Base-by-base conservation (phyloP, 1,140 invertebrate species). In the Platyscapa corneri region DNA sequence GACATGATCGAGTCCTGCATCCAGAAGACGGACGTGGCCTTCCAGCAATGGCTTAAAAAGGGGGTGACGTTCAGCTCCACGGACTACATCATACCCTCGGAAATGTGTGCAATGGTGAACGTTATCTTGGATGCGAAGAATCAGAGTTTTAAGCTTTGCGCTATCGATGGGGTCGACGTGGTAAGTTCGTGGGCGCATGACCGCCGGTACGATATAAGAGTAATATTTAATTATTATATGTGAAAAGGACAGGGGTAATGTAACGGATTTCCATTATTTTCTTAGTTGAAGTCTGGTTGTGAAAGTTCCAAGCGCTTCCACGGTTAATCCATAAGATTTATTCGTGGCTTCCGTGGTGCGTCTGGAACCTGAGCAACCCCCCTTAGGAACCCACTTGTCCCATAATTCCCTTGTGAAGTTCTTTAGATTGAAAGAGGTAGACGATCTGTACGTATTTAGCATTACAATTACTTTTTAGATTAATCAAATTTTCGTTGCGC, bases 1-100 rank as follows among this genome's bases (percentile, higher is more conserved):
- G 99, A 99, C 93, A 99, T 99, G 98, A 99, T 99, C 90, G 99
- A 99, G 92, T 98, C 98, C 12, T 99, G 98, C 90, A 98, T 99
- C 86, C 98, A 99, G 93, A 96, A 97, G 94, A 96, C 96, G 2
- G 96, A 96, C 88, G 90, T 94, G 8, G 95, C 96, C 27, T 97
- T 98, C 90, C 94, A 95, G 88, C 95, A 96, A 30, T 99, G 98
- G 97, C 93, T 99, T 83, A 99, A 99, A 93, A 99, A 99, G 94
- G 78, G 82, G 0, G 60, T 84, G 0, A 81, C 70, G 0, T 98
- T 98, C 91, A 97, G 97, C 91, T 98, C 98, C 18, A 99, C 98
- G 49, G 99, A 99, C 94, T 99, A 99, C 93, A 97, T 99, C 85
- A 96, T 99, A 87, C 98, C 98, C 3, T 96, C 97, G 14, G 99